Percentiles rank a stretch among this genome's conserved stretches.
phyloP scores from a whole-genome alignment of 2,888 invertebrate genomes.

The Amorpha juglandis region DNA sequence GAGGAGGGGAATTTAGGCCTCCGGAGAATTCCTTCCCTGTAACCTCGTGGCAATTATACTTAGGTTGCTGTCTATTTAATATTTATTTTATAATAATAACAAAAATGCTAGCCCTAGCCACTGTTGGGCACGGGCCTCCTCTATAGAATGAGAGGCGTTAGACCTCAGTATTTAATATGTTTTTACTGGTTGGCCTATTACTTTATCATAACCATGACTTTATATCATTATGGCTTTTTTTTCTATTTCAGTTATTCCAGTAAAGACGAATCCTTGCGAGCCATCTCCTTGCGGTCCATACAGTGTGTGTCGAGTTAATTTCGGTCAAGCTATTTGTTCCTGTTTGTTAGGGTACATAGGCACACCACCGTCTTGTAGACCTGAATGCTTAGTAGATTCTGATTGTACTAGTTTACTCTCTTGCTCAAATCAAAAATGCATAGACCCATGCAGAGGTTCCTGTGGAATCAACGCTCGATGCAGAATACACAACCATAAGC shows the following conservation, averaged over 20 bases:
- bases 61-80: too few relatives aligned
- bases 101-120: too few relatives aligned
- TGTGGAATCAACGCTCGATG: slow-evolving; percentile 92
- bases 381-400: slow-evolving; percentile 92
- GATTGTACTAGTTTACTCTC: slow-evolving; percentile 90
- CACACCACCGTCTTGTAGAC: slow-evolving; percentile 90
- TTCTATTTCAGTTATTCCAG: slow-evolving; percentile 52
- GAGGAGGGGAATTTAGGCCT: too few relatives aligned
- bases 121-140: too few relatives aligned
- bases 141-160: too few relatives aligned
- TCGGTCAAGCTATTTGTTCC: slow-evolving; percentile 87
- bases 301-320: slow-evolving; percentile 86
- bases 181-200: too few relatives aligned
- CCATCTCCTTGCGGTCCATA: slow-evolving; percentile 92
- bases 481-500: slow-evolving; percentile 92
- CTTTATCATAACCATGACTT: too few relatives aligned
- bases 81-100: too few relatives aligned
- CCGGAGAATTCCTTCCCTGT: too few relatives aligned
- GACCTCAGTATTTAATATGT: too few relatives aligned
- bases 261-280: slow-evolving; percentile 82
- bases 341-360: slow-evolving; percentile 91
- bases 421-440: slow-evolving; percentile 91
- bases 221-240: background rate
- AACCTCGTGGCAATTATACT: too few relatives aligned
- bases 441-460: slow-evolving; percentile 91